Base-by-base conservation (phyloP, 2,888 invertebrate genomes). In the Drosophila phalerata region DNA sequence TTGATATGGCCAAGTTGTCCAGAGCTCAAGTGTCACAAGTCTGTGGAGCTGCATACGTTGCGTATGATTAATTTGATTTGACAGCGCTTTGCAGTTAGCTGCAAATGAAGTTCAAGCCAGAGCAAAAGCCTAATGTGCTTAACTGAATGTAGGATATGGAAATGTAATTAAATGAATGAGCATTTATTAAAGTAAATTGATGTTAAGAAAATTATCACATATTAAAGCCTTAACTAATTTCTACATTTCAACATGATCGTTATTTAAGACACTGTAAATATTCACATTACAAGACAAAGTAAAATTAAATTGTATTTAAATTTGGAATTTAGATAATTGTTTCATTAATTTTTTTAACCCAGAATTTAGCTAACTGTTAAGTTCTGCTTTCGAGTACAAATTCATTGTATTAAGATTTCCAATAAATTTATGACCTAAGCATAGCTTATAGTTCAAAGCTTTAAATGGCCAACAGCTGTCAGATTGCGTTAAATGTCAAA, bases 31-130 rank as follows among this genome's bases (percentile, higher is more conserved):
- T 62, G 49, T 38, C 37, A 32, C 37, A 32, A 19, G 10, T 9
- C 5, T 40, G 37, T 4, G 22, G 25, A 43, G 38, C 19, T 37
- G 71, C 70, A 64, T 58, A 74, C 81, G 32, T 40, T 68, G 73
- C 70, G 73, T 78, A 69, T 78, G 79, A 73, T 76, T 80, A 67
- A 81, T 79, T 61, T 49, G 49, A 62, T 60, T 57, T 64, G 47
- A 56, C 49, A 40, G 38, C 11, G n/a, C 10, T 25, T 48, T 30
- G 15, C 11, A n/a, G 28, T 17, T 10, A 38, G 32, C 32, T 48
- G 9, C 22, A 45, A 3, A 4, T 32, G 15, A 28, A 25, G 13
- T 28, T 13, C 25, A 32, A 9, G 10, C 3, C 2, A 48, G 5
- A 48, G 5, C 4, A 5, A 17, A 48, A 11, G 17, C 10, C 2